Base-by-base conservation (phyloP, 1,140 invertebrate genomes). In the Drosophila orena region DNA sequence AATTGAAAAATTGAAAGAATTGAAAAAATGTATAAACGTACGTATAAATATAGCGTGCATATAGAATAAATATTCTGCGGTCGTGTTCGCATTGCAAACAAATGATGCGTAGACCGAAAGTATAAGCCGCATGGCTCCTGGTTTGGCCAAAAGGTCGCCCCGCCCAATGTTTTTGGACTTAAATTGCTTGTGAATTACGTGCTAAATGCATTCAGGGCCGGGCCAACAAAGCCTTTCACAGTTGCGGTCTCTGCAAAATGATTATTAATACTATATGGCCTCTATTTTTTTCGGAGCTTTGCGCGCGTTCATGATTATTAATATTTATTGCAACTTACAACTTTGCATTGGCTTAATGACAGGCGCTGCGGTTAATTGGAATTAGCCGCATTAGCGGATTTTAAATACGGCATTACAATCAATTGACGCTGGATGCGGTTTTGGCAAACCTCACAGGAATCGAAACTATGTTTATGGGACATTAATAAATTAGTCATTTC, bases 131-230 rank as follows among this genome's bases (percentile, higher is more conserved):
- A 37, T 42, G 43, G 43, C 8, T 40, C 46, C n/a, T 30, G 30
- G 35, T 17, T 6, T 22, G 56, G 43, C 44, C 27, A 38, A 24
- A 24, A 59, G 56, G 49, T 46, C 24, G 61, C 17, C 17, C 17
- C 17, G 17, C n/a, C 30, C 24, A 27, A 40, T 57, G 42, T 35
- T 49, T 71, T 55, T 57, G 49, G 38, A 46, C 57, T 83, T 79
- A 83, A 88, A 88, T 89, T 79, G 84, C 79, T 81, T 89, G 83
- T 62, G 72, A 88, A 88, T 79, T 84, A 84, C 86, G 83, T 89
- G 83, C 56, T 79, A 88, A 86, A 86, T 77, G 55, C 66, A 68
- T 76, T 46, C 27, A 30, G 40, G 55, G 20, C 70, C 54, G 62
- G 4, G 24, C 35, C 35, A 40, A 15, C 64, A 68, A 68, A 68